These are phyloP conservation scores for Adoxophyes honmai DNA, from an alignment of 1,140 invertebrate species.

Conservation along the genomic window DNA sequence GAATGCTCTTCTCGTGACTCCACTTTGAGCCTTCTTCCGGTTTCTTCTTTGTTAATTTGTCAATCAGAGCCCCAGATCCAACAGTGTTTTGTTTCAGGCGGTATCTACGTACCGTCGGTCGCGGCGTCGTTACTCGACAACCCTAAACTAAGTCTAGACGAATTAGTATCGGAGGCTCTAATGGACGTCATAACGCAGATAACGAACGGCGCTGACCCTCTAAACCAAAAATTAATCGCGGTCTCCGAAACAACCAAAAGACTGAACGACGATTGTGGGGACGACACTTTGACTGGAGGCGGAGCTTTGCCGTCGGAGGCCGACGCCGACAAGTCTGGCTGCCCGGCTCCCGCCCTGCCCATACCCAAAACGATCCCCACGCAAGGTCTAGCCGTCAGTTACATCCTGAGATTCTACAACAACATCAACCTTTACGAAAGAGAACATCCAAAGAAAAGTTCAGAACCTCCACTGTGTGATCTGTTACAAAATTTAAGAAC, in stretches of 20 bases:
- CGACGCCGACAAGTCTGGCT: slow-evolving; percentile 53
- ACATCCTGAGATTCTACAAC: slow-evolving; percentile 82
- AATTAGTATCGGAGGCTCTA: slow-evolving; percentile 80
- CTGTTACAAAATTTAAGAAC: slow-evolving; percentile 60
- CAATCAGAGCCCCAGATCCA: background rate
- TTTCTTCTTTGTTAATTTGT: background rate
- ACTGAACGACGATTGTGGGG: slow-evolving; percentile 56
- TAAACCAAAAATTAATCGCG: slow-evolving; percentile 76
- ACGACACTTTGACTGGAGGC: slow-evolving; percentile 50
- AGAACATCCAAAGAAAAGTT: slow-evolving; percentile 84
- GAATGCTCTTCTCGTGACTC: background rate
- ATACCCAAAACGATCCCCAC: slow-evolving; percentile 58
- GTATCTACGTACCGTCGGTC: slow-evolving; percentile 81
- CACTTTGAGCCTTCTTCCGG: slow-evolving; percentile 7
- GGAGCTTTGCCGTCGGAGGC: slow-evolving; percentile 48
- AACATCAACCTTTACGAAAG: slow-evolving; percentile 83
- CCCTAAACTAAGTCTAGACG: slow-evolving; percentile 70
- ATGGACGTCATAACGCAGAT: slow-evolving; percentile 84
- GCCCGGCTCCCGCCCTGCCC: slow-evolving; percentile 55
- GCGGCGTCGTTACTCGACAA: slow-evolving; percentile 74
- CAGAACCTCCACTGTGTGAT: slow-evolving; percentile 76
- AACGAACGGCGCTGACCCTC: slow-evolving; percentile 79
- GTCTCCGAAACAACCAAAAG: slow-evolving; percentile 70
- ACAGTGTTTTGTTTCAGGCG: slow-evolving; percentile 51
- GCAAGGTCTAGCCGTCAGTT: slow-evolving; percentile 76